Evolutionary conservation across 2,113 vertebrate genomes (phyloP).

Genomic region (Pygoscelis adeliae): DNA sequence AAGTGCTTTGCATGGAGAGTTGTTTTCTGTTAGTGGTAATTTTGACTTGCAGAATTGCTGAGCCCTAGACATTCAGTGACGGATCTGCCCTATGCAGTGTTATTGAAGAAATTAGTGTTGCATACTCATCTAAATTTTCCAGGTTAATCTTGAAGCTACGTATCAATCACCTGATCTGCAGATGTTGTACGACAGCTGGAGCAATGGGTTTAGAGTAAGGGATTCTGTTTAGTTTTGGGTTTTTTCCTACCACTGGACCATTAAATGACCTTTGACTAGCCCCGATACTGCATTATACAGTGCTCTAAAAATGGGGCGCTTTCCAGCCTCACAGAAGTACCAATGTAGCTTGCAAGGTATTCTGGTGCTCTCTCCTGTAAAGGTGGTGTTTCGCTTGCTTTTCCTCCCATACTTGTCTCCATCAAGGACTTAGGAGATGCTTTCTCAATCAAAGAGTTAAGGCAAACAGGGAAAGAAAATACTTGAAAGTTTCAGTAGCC

Average conservation of each 20-base stretch:
- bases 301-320: not conserved
- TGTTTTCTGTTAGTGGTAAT: conserved; percentile 10
- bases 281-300: fast-evolving
- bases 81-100: not conserved
- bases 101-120: not conserved
- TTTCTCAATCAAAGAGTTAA: not conserved
- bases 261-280: not conserved
- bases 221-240: not conserved
- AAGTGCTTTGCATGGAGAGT: conserved; percentile 40
- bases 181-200: not conserved
- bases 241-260: not conserved
- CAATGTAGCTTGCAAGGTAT: not conserved
- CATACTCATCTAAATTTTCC: not conserved
- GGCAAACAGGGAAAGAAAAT: not conserved
- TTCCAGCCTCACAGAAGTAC: not conserved
- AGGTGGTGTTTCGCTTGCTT: not conserved
- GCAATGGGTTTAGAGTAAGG: not conserved
- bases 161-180: not conserved
- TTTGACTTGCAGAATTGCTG: conserved; percentile 24
- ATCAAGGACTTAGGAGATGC: not conserved
- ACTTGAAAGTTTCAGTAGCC: not conserved
- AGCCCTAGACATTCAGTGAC: not conserved
- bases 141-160: not conserved
- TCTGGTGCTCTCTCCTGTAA: not conserved
- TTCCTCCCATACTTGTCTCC: not conserved